Base-by-base conservation (phyloP, 64 coral and sea anemone species). In the Pocillopora damicornis region DNA sequence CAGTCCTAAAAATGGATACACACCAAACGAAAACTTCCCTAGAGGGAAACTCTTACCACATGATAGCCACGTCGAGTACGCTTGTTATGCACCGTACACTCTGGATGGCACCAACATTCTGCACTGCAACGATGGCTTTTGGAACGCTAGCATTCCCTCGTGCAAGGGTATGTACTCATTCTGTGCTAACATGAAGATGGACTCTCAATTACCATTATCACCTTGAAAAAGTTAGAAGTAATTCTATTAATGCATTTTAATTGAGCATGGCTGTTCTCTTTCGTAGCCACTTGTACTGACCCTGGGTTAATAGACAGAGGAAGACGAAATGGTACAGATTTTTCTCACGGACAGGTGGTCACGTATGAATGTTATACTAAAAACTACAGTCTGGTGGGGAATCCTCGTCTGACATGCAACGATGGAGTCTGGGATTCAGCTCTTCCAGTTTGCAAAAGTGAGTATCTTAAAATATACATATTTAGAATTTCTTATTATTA, bases 241-340 rank as follows among this genome's bases (percentile, higher is more conserved):
- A n/a, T n/a, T 30, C 30, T 30, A 30, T 30, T 30, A 30, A 30
- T 30, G 30, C 0, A 30, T 30, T 30, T 30, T 30, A 30, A 30
- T 30, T 30, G 30, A 30, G 30, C 30, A 30, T 30, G 30, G 30
- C 30, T 30, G 30, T 30, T 30, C 30, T 30, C 26, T 75, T 0
- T 16, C 61, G 12, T 75, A 91, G 89, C 89, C 13, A 15, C 23
- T 1, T 91, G 89, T 83, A 4, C 12, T 51, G 22, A 86, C 79
- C 89, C 89, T 15, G 82, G 82, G 20, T 14, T 12, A 0, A 63
- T 76, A 38, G 61, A 0, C 1, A 62, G 61, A 12, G 89, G 82
- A 58, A 4, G 13, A 22, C 56, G 15, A 61, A 78, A 1, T 56
- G 81, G 75, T 79, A 35, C 60, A 0, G 12, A 77, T 26, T 91